Evolutionary conservation across 1,140 invertebrate genomes (phyloP).

Genomic region (Zaprionus ghesquierei): DNA sequence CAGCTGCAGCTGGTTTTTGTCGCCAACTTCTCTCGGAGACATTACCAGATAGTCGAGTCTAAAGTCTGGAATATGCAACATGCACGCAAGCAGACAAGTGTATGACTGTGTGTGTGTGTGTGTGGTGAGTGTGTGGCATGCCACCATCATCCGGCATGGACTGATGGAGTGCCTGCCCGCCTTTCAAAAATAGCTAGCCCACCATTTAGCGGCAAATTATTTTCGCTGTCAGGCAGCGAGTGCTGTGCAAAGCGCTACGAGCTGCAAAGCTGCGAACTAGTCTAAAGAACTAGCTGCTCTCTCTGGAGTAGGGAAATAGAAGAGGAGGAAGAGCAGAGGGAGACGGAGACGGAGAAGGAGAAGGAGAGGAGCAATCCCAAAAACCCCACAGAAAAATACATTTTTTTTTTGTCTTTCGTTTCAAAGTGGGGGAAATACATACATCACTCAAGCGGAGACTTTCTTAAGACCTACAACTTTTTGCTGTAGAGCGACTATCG

Average conservation of each 20-base stretch:
- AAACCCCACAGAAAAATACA: not conserved
- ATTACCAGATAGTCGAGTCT: not conserved
- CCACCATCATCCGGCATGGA: slow-evolving; percentile 31
- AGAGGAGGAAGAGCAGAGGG: no score
- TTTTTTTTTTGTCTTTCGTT: not conserved
- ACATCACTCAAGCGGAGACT: not conserved
- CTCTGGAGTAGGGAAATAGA: not conserved
- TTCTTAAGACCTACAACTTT: not conserved
- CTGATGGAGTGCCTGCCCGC: slow-evolving; percentile 37
- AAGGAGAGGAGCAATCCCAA: no score
- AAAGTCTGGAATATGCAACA: slow-evolving; percentile 3
- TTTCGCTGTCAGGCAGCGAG: slow-evolving; percentile 42
- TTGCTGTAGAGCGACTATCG: no score
- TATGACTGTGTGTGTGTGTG: not conserved
- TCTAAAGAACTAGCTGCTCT: slow-evolving; percentile 14
- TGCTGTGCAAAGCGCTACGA: slow-evolving; percentile 36
- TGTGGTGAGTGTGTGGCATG: slow-evolving; percentile 26
- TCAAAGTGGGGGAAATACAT: not conserved
- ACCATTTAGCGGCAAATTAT: slow-evolving; percentile 51
- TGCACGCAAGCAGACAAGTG: not conserved
- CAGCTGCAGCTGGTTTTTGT: slow-evolving; percentile 19
- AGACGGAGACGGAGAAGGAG: no score
- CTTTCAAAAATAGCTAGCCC: slow-evolving; percentile 43
- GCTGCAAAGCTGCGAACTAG: slow-evolving; percentile 24
- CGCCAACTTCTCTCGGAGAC: slow-evolving; percentile 3